phyloP scores from a whole-genome alignment of 2,888 invertebrate genomes.

The Drosophila leonis region DNA sequence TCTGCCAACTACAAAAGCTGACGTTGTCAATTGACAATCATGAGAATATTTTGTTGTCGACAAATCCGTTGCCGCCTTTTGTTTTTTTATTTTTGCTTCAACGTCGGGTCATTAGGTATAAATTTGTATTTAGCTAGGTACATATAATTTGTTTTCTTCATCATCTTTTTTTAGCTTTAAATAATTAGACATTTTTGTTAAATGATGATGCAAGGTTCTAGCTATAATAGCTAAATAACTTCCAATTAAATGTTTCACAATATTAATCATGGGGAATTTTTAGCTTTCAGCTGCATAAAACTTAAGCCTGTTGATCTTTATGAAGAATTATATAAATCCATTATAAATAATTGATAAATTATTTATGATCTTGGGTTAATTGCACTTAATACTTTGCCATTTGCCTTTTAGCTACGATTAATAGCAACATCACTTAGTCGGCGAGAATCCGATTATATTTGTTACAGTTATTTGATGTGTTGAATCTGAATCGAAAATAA shows the following conservation, averaged over 20 bases:
- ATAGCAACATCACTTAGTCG: not conserved
- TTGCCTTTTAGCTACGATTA: not conserved
- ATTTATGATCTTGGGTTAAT: not conserved
- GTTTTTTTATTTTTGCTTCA: conserved; percentile 18
- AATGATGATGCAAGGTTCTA: conserved; percentile 48
- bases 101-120: conserved; percentile 53
- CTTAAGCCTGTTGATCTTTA: conserved; percentile 46
- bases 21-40: conserved; percentile 68
- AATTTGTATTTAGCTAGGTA: conserved; percentile 18
- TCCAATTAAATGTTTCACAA: conserved; percentile 53
- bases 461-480: not conserved
- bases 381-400: conserved; percentile 3
- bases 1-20: conserved; percentile 40
- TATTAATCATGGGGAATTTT: conserved; percentile 32
- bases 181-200: conserved; percentile 61
- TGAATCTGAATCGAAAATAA: not conserved
- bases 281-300: conserved; percentile 47
- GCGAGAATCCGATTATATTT: not conserved
- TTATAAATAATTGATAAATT: conserved; percentile 13
- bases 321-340: conserved; percentile 7
- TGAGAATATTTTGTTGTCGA: conserved; percentile 71
- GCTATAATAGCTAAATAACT: conserved; percentile 36
- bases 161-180: conserved; percentile 16
- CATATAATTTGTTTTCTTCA: conserved; percentile 34
- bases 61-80: conserved; percentile 58